Evolutionary conservation across 2,888 invertebrate species (phyloP).

Genomic region (Bruchidius siliquastri): DNA sequence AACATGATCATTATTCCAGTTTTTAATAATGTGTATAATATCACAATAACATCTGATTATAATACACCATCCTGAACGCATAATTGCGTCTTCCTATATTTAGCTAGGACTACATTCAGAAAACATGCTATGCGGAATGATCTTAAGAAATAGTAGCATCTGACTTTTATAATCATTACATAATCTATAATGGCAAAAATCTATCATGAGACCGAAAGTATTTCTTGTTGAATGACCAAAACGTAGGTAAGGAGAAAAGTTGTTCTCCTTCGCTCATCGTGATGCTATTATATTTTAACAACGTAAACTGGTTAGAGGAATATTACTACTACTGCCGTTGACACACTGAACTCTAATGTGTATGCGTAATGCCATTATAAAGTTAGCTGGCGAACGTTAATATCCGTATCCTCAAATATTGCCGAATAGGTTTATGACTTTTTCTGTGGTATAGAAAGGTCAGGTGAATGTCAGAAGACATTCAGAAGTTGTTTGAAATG

Average conservation of each 20-base stretch:
- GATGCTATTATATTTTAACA: neutral
- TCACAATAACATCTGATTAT: neutral
- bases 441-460: neutral
- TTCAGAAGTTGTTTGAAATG: neutral
- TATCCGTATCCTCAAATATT: neutral
- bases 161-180: neutral
- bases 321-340: neutral
- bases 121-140: neutral
- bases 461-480: neutral
- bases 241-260: neutral
- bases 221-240: neutral
- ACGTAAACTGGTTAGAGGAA: neutral
- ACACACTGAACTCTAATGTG: neutral
- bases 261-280: neutral
- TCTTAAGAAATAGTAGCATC: neutral
- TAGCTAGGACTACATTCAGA: neutral
- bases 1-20: too few species aligned
- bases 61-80: neutral
- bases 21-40: neutral
- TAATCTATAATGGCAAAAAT: neutral
- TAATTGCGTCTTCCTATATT: neutral
- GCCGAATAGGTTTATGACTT: neutral
- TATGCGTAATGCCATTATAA: neutral
- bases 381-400: neutral
- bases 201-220: neutral